A percentile compares a stretch with the other conserved stretches of the same genome.
These are phyloP conservation scores for Pangasianodon hypophthalmus DNA, from an alignment of 2,113 vertebrate species.

Conservation along the genomic window DNA sequence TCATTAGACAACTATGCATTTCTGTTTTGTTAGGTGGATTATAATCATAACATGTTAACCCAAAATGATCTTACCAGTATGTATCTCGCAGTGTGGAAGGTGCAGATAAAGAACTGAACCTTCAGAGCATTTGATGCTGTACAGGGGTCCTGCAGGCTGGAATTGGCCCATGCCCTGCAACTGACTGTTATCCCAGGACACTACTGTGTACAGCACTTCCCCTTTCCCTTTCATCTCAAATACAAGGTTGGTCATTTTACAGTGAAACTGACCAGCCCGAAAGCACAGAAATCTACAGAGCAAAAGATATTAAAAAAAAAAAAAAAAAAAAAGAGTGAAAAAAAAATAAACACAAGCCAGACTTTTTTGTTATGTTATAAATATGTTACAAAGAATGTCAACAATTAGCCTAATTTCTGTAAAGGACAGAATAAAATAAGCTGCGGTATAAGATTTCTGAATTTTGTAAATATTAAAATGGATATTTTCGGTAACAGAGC, in stretches of 20 bases:
- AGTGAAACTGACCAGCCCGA: not conserved
- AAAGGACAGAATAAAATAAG: not conserved
- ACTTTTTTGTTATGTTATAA: not conserved
- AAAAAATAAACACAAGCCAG: too few relatives aligned
- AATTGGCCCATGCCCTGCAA: not conserved
- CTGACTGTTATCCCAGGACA: not conserved
- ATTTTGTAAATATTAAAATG: not conserved
- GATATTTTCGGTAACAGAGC: not conserved
- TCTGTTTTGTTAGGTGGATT: not conserved
- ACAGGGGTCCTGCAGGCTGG: slow-evolving; percentile 33
- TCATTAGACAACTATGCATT: not conserved
- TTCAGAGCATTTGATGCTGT: slow-evolving; percentile 42
- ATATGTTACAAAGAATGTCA: not conserved
- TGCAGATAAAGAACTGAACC: slow-evolving; percentile 48
- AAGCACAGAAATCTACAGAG: not conserved
- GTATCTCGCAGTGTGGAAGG: slow-evolving; percentile 60
- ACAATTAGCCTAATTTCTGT: not conserved
- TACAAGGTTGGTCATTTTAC: slow-evolving; percentile 5
- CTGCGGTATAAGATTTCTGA: not conserved
- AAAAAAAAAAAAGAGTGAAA: not conserved
- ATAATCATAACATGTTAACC: not conserved
- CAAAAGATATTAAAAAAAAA: not conserved
- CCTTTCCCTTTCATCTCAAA: slow-evolving; percentile 19
- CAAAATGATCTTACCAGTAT: slow-evolving; percentile 32
- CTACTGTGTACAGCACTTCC: slow-evolving; percentile 2